phyloP scores from a whole-genome alignment of 2,888 invertebrate genomes.

The Leucophenga maculata region DNA sequence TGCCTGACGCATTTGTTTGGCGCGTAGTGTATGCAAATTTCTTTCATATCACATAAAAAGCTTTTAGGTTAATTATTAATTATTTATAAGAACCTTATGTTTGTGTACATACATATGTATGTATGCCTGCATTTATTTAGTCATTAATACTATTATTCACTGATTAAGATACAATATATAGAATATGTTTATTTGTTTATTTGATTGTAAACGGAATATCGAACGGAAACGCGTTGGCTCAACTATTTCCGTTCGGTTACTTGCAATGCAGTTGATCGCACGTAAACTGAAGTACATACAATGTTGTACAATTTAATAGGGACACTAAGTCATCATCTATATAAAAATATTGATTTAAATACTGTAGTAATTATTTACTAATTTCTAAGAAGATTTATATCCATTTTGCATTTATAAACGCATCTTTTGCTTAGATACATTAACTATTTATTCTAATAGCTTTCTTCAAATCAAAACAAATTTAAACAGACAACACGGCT shows the following conservation, averaged over 20 bases:
- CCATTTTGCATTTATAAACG: no score
- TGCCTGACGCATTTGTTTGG: background rate
- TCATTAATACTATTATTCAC: conserved; percentile 10
- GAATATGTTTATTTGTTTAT: background rate
- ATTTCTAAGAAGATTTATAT: no score
- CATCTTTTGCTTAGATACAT: no score
- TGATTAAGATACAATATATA: conserved; percentile 3
- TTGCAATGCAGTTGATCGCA: background rate
- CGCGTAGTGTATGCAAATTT: background rate
- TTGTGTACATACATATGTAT: background rate
- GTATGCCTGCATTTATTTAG: background rate
- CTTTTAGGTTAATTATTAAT: background rate
- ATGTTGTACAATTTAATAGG: background rate
- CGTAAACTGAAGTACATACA: background rate
- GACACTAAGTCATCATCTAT: background rate
- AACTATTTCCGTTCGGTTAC: conserved; percentile 17
- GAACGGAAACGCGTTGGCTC: conserved; percentile 20
- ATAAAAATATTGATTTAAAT: background rate
- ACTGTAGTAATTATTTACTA: no score
- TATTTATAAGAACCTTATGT: background rate
- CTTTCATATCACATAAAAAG: background rate
- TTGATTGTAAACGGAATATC: background rate
- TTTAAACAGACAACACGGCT: no score
- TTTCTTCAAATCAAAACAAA: no score
- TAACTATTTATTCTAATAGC: no score